Conservation (phyloP, 2,797 vertebrate genomes). For the Mionectes olivaceus region DNA sequence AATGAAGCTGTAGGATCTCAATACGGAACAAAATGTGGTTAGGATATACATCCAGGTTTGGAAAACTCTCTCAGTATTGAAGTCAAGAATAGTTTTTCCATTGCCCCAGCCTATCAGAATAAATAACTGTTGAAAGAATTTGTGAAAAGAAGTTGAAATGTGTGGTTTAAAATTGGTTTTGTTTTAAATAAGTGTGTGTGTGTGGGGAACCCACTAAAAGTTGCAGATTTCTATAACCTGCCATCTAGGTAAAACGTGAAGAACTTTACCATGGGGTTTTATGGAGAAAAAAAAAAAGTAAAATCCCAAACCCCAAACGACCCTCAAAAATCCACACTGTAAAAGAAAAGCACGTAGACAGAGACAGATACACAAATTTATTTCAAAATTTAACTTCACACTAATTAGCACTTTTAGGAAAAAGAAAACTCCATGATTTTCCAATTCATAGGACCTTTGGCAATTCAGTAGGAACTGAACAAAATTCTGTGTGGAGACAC, state of each 20-base stretch:
- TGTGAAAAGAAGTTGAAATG: not conserved
- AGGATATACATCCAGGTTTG: not conserved
- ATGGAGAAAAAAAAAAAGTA: not conserved
- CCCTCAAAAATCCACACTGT: not conserved
- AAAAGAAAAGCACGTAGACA: not conserved
- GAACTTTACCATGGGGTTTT: not conserved
- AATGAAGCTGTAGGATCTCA: fast-evolving
- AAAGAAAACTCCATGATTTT: not conserved
- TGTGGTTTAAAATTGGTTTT: not conserved
- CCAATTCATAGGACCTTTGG: not conserved
- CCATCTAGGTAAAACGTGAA: not conserved
- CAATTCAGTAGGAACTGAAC: not conserved
- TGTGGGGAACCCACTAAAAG: not conserved
- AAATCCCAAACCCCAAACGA: not conserved
- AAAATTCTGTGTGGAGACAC: not conserved
- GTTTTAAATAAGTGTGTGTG: not conserved
- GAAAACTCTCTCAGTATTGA: not conserved
- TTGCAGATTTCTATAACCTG: not conserved
- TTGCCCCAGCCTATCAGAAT: not conserved
- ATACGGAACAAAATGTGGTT: not conserved
- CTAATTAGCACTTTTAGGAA: not conserved
- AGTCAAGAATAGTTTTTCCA: not conserved
- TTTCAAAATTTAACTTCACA: not conserved
- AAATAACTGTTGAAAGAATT: not conserved
- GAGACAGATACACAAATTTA: not conserved